phyloP scores from a whole-genome alignment of 2,888 invertebrate species.

The Dascillus cervinus region DNA sequence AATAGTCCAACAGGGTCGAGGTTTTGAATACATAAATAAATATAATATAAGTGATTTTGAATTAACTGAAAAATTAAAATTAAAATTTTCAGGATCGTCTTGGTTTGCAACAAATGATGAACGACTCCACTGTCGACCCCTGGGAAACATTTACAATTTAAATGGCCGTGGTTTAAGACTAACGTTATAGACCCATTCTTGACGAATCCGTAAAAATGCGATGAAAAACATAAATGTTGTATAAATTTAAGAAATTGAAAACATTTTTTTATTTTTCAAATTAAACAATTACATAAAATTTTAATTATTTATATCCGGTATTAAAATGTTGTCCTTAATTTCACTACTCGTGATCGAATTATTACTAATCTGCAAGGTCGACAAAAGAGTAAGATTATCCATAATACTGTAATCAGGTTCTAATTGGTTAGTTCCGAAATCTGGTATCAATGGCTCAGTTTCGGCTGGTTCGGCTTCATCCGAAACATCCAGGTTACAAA shows the following conservation, averaged over 20 bases:
- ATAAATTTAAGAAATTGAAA: too few species aligned
- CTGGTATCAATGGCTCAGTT: conserved; percentile 20
- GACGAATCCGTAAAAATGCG: too few species aligned
- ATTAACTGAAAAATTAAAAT: too few species aligned
- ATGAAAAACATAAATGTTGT: too few species aligned
- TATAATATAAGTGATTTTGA: too few species aligned
- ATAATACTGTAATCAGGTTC: conserved; percentile 41
- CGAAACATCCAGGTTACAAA: conserved; percentile 11
- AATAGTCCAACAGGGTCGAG: too few species aligned
- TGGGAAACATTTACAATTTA: conserved; percentile 78
- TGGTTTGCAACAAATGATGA: conserved; percentile 66
- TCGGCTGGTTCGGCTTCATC: conserved; percentile 9
- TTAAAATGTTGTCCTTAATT: background rate
- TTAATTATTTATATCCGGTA: background rate
- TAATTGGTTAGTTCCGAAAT: conserved; percentile 16
- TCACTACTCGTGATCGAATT: background rate
- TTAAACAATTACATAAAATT: too few species aligned
- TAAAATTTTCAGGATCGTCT: conserved; percentile 63
- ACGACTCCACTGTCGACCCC: conserved; percentile 57
- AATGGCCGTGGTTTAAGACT: conserved; percentile 68
- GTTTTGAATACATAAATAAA: too few species aligned
- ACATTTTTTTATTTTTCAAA: too few species aligned
- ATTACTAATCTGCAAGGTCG: conserved; percentile 34
- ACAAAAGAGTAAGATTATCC: conserved; percentile 40
- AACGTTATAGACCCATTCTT: conserved; percentile 61